These are phyloP conservation scores for Conus ventricosus DNA, from an alignment of 1,140 invertebrate genomes.

Conservation along the genomic window DNA sequence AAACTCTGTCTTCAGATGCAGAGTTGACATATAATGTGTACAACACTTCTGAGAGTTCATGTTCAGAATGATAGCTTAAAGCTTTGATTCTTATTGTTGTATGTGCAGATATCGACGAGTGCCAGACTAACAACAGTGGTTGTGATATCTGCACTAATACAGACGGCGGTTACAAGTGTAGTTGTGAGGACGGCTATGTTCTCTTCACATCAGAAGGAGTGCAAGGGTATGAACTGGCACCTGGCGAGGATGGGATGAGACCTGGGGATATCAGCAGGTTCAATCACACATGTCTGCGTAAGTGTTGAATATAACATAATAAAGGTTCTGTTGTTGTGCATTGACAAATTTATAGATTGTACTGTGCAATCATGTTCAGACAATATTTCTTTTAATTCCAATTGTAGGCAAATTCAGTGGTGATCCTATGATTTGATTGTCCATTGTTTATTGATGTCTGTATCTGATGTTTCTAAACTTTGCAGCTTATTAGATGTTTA, in stretches of 20 bases:
- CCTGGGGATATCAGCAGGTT: constrained; percentile 30
- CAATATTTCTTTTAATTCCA: neutral
- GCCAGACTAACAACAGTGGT: constrained; percentile 30
- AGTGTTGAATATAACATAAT: constrained; percentile 8
- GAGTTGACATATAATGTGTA: no score
- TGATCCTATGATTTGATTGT: no score
- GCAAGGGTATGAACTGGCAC: constrained; percentile 4
- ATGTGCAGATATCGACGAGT: constrained; percentile 47
- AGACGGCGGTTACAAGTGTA: constrained; percentile 48
- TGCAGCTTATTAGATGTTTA: no score
- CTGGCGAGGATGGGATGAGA: constrained; percentile 25
- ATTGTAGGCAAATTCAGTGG: neutral
- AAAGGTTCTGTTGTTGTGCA: neutral
- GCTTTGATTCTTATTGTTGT: no score
- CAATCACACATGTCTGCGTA: constrained; percentile 46
- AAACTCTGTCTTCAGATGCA: no score
- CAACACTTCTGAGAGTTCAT: no score
- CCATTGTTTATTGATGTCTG: no score
- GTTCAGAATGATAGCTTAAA: no score
- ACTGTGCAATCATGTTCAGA: no score
- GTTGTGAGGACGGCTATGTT: constrained; percentile 45
- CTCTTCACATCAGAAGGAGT: constrained; percentile 43
- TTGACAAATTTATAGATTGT: neutral
- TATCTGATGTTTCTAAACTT: no score
- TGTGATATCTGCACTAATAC: constrained; percentile 55